Evolutionary conservation across 2,797 vertebrate genomes (phyloP), one percentile per base, ranked within the genome.

Genomic region (Tympanoctomys barrerae): DNA sequence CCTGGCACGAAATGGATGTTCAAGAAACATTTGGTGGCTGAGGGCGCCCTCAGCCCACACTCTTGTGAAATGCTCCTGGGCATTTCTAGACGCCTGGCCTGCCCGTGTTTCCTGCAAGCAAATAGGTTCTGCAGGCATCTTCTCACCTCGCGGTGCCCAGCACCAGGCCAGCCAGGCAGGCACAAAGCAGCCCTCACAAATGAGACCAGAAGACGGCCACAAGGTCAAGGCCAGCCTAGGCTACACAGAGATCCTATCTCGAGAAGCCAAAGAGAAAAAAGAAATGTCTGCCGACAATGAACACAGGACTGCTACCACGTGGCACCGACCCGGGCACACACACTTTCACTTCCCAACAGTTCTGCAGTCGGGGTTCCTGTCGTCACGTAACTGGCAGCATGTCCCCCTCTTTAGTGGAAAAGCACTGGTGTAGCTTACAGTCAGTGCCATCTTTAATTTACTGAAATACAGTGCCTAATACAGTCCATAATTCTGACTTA

Each of bases 261-360:
- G 5, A 52, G 52, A 52, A 46, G 71, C 71, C 46, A 78, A 42
- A 73, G 42, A 73, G 39, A 73, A 73, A 54, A 79, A 54, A 54
- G 77, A 54, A 79, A 79, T 19, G 28, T 5, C 49, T 79, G 46
- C 77, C 31, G 21, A 33, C 77, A 33, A 42, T 7, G 8, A 24
- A 31, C 68, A 12, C 11, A 1, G 12, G 18, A 49, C 7, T 6
- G 19, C 13, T 13, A 0, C 21, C 3, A 0, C 2, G 12, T 0
- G 0, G 28, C 46, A 11, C 0, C 0, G 7, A 57, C 14, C 16
- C 18, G 2, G 7, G 33, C 54, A 6, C 3, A 28, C 14, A 4
- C 14, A 5, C 6, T 70, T 66, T 36, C 49, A 24, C 62, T 4
- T 46, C 18, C 36, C 31, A 42, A 88, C 26, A 16, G 46, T 71